phyloP scores from a whole-genome alignment of 2,888 invertebrate species.

The Dusona sp. region DNA sequence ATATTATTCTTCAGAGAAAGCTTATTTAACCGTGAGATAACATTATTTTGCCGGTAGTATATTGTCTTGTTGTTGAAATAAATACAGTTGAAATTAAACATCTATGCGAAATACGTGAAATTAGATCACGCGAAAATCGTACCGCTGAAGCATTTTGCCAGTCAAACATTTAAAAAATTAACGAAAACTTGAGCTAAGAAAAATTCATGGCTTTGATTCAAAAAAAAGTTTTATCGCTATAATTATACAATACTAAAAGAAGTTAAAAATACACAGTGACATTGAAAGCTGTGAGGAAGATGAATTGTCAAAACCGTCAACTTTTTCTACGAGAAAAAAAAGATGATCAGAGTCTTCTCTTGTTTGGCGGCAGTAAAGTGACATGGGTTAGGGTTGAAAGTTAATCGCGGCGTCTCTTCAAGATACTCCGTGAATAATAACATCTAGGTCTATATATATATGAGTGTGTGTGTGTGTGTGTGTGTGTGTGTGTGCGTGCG shows the following conservation, averaged over 20 bases:
- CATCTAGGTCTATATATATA: background rate
- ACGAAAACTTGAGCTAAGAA: background rate
- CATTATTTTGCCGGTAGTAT: background rate
- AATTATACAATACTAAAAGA: background rate
- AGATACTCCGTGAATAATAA: conserved; percentile 41
- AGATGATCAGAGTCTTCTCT: background rate
- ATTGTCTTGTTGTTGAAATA: background rate
- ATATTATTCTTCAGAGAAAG: background rate
- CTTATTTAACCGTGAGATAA: conserved; percentile 4
- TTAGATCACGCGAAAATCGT: background rate
- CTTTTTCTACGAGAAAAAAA: background rate
- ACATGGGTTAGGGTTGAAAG: conserved; percentile 28
- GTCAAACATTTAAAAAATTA: background rate
- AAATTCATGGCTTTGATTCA: background rate
- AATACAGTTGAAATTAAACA: background rate
- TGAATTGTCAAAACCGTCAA: background rate
- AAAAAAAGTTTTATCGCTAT: background rate
- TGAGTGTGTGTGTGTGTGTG: background rate
- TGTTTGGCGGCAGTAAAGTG: conserved; percentile 19
- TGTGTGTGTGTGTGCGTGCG: too few relatives aligned
- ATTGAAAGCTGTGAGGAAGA: background rate
- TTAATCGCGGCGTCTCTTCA: conserved; percentile 26
- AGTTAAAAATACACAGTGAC: conserved; percentile 15
- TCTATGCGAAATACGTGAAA: too few relatives aligned
- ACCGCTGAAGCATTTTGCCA: background rate